Evolutionary conservation across 2,113 vertebrate genomes (phyloP), one percentile per base, ranked within the genome.

Genomic region (Ailurus styani): DNA sequence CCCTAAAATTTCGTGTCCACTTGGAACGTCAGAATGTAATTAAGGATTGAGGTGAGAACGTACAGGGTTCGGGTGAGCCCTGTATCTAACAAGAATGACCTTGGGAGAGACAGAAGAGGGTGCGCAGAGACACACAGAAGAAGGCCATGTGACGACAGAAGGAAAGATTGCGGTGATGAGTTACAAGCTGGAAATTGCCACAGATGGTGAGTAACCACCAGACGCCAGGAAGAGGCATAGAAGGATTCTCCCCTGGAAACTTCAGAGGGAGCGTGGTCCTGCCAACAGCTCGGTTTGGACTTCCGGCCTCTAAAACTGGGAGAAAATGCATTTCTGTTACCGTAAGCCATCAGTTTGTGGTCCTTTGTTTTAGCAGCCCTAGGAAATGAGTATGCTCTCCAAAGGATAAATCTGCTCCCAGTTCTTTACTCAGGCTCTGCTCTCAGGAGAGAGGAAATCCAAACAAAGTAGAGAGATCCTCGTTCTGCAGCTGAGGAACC

Each of bases 161-260:
- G 54, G 45, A 29, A 68, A 64, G 45, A 21, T 0, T 3, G 2
- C 14, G 31, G 42, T 0, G 9, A 20, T 9, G 2, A 0, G 14
- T 54, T 25, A 42, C 14, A 52, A 34, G 47, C 42, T 34, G 2
- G 13, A 47, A 29, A 0, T 0, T 0, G 2, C 62, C 23, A 9
- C 4, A 25, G 13, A 0, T 23, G 1, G 8, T n/a, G 55, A 62
- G 50, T 40, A 6, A 2, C 20, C 6, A 6, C 27, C 54, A 14
- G 72, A 47, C 68, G 47, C 87, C 21, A 17, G 87, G 31, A 27
- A 31, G 45, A 68, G 34, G 17, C 9, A 12, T 68, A 10, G 3
- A 50, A 15, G 57, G 27, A 7, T 34, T 21, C 27, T 47, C 29
- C 70, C 62, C 13, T 1, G 18, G 29, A 47, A 42, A 2, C 54